Conservation (phyloP, 2,113 vertebrate species). For the Mobula hypostoma region DNA sequence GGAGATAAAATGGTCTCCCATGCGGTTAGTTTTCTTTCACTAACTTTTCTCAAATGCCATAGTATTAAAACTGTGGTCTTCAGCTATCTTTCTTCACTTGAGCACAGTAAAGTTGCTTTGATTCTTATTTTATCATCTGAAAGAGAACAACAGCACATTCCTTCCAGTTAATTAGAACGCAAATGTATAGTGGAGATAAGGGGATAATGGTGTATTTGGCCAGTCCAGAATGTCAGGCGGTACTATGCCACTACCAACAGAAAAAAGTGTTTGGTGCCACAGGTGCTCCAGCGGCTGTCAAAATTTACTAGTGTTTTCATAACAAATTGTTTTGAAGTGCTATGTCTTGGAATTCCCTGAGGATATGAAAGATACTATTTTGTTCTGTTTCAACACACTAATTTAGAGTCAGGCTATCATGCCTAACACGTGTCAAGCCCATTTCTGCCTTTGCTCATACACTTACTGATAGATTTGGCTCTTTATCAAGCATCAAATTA, state of each 20-base stretch:
- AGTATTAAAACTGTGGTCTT: background rate
- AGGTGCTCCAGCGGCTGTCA: background rate
- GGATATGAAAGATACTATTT: background rate
- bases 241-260: background rate
- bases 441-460: no score
- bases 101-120: background rate
- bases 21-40: no score
- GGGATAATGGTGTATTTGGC: background rate
- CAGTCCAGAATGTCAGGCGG: background rate
- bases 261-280: background rate
- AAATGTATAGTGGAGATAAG: background rate
- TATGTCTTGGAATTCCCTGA: background rate
- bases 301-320: background rate
- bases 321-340: background rate
- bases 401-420: no score
- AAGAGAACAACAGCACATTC: background rate
- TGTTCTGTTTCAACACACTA: no score
- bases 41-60: no score
- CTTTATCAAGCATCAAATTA: no score
- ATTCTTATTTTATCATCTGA: no score
- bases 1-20: no score
- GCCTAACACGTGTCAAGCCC: no score
- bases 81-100: background rate
- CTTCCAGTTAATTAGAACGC: background rate
- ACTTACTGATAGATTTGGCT: no score